Evolutionary conservation across 2,888 invertebrate species (phyloP), one percentile per base, ranked within the genome.

Genomic region (Rugalucina vietnamica): DNA sequence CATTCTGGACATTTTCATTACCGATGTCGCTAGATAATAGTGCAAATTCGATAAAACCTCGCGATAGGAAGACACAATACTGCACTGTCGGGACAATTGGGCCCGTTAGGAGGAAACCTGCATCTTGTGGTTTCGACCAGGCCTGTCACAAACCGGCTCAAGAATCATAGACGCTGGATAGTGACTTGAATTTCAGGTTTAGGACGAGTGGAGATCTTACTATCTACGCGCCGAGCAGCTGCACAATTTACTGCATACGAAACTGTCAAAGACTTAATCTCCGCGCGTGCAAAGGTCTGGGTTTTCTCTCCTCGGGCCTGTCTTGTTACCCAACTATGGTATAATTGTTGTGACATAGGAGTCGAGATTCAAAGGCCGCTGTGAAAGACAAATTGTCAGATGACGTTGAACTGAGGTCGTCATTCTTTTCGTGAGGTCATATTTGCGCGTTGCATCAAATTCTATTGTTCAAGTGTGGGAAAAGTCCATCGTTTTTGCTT

Each of bases 331-430:
- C 79, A 81, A 86, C 79, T 50, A 69, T 72, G 65, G 78, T 76
- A 75, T 84, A 86, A 86, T 86, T 84, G 81, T 86, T 79, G 81
- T 86, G 86, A 86, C 86, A 86, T 65, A 54, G 73, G 39, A 80
- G 82, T 80, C 82, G 80, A 54, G 39, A 80, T 50, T 80, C 74
- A 79, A 82, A 82, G 77, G 79, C 60, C 65, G 34, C 73, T 39
- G 71, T 34, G 37, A 50, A 75, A 75, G 79, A 81, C 79, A 81
- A 50, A 69, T 65, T 84, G 78, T 79, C 84, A 81, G 18, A 34
- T n/a, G 50, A 50, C 54, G 50, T 49, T 43, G 49, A 39, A 74
- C 50, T 18, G 43, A 18, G 65, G 65, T 34, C 65, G 4, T 10
- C 21, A 34, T 24, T 32, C 32, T 18, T 32, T 34, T 65, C 34